Percentiles rank a stretch among this genome's conserved stretches.
phyloP scores from a whole-genome alignment of 2,113 vertebrate species.

The Sphyrna mokarran region DNA sequence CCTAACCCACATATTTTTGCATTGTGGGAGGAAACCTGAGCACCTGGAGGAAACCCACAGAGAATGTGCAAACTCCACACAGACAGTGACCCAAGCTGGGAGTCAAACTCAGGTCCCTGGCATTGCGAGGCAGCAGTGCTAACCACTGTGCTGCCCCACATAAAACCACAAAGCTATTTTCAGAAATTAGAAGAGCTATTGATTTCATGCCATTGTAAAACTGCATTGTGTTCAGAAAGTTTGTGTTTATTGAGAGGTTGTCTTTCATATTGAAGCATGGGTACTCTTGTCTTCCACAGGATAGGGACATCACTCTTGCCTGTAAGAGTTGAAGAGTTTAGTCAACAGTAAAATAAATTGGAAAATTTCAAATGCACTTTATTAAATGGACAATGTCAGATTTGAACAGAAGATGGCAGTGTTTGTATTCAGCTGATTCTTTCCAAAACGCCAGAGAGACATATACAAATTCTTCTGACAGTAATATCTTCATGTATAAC shows the following conservation, averaged over 20 bases:
- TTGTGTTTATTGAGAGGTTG: background rate
- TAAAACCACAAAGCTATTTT: background rate
- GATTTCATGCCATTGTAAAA: background rate
- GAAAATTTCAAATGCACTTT: background rate
- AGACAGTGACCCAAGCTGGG: too few species aligned
- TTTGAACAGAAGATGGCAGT: slow-evolving; percentile 35
- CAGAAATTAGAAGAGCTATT: background rate
- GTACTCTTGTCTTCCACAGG: background rate
- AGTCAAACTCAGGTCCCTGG: too few species aligned
- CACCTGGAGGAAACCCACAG: too few species aligned
- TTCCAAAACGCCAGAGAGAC: background rate
- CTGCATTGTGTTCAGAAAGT: background rate
- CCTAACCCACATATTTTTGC: too few species aligned
- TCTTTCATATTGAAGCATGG: background rate
- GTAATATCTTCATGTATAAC: background rate
- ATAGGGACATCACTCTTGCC: background rate
- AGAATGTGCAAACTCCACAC: too few species aligned
- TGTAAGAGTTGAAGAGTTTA: background rate
- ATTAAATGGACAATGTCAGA: background rate
- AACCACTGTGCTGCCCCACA: too few species aligned
- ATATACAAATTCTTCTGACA: background rate
- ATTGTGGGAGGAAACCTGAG: too few species aligned
- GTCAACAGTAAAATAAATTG: background rate
- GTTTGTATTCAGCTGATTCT: slow-evolving; percentile 11
- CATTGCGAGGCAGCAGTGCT: too few species aligned